Evolutionary conservation across 2,113 vertebrate species (phyloP).

Genomic region (Gymnobelideus leadbeateri): DNA sequence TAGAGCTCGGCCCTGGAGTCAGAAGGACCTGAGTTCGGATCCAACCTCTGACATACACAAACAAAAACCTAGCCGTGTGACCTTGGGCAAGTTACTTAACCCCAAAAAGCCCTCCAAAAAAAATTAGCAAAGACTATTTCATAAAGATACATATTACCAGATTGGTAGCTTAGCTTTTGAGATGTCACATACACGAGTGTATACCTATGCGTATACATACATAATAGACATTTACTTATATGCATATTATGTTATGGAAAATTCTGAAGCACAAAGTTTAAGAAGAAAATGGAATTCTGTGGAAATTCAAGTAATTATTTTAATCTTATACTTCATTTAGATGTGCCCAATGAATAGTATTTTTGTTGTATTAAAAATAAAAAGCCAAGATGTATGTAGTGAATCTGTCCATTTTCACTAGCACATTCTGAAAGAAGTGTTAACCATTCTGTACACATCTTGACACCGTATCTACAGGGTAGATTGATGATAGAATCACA

Average conservation of each 20-base stretch:
- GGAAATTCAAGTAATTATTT: slow-evolving; percentile 41
- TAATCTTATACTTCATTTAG: slow-evolving; percentile 48
- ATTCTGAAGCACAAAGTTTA: slow-evolving; percentile 47
- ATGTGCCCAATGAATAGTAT: background rate
- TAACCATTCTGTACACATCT: slow-evolving; percentile 68
- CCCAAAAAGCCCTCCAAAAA: too few species aligned
- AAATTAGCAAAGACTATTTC: slow-evolving; percentile 1
- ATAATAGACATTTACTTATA: background rate
- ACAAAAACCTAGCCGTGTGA: too few species aligned
- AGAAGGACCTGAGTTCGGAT: too few species aligned
- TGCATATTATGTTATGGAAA: background rate
- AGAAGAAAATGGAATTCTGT: background rate
- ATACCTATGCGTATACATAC: background rate
- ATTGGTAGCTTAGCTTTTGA: slow-evolving; percentile 15
- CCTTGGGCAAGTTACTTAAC: too few species aligned
- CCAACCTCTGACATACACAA: too few species aligned
- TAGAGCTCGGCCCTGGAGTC: too few species aligned
- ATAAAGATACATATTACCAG: slow-evolving; percentile 41
- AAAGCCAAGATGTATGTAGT: slow-evolving; percentile 43
- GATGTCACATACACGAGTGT: background rate
- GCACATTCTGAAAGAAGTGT: slow-evolving; percentile 65
- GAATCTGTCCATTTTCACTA: slow-evolving; percentile 58
- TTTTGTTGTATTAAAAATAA: slow-evolving; percentile 62
- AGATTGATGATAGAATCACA: slow-evolving; percentile 63
- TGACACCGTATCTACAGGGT: slow-evolving; percentile 62